These are phyloP conservation scores for Amphipoea oculea DNA, from an alignment of 2,888 invertebrate species.

Conservation along the genomic window DNA sequence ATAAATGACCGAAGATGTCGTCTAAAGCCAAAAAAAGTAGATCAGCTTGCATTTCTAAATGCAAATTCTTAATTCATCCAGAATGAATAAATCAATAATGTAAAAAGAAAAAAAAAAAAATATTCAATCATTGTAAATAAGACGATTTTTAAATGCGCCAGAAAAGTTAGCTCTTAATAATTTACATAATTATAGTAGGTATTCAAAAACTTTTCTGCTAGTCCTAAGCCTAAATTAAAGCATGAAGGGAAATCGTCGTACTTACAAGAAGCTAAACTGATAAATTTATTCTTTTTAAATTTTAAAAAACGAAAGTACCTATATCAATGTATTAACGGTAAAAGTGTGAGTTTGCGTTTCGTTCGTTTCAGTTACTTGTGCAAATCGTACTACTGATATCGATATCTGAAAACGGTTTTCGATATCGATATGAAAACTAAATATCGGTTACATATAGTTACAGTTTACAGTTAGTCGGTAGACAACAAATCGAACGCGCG, in stretches of 20 bases:
- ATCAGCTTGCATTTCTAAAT: background rate
- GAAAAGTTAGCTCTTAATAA: background rate
- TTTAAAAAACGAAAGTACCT: too few species aligned
- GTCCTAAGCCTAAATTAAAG: slow-evolving; percentile 5
- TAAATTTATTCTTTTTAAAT: too few species aligned
- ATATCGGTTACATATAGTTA: too few species aligned
- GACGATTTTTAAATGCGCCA: background rate
- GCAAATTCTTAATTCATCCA: background rate
- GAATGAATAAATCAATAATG: background rate
- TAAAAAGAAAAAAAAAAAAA: background rate
- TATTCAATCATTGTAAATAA: background rate
- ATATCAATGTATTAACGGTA: too few species aligned
- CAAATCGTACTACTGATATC: too few species aligned
- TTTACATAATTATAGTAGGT: background rate
- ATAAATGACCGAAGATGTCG: background rate
- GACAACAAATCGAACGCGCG: too few species aligned
- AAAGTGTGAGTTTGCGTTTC: too few species aligned
- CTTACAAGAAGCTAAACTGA: too few species aligned
- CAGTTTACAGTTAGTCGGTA: too few species aligned
- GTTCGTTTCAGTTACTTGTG: too few species aligned
- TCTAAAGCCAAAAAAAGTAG: background rate
- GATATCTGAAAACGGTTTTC: too few species aligned
- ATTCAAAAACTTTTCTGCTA: slow-evolving; percentile 3
- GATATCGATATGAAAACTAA: too few species aligned
- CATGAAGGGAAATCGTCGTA: slow-evolving; percentile 3